Conservation (phyloP, 1,140 invertebrate genomes). For the Diploscapter pachys region DNA sequence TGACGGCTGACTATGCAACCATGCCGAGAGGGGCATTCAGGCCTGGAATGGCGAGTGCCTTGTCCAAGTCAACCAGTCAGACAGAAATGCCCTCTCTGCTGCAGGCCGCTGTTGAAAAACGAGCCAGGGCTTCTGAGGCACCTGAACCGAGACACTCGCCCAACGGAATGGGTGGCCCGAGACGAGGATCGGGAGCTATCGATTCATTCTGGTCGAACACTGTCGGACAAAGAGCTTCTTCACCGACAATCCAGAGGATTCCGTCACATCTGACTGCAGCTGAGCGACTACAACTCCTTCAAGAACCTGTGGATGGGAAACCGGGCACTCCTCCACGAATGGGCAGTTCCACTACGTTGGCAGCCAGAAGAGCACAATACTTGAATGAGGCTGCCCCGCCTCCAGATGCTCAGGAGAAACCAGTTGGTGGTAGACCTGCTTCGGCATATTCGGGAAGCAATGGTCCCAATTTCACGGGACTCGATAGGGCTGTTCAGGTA, state of each 20-base stretch:
- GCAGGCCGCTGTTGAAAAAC: slow-evolving; percentile 31
- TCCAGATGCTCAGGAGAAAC: slow-evolving; percentile 5
- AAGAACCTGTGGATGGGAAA: slow-evolving; percentile 37
- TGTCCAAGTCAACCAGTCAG: slow-evolving; percentile 41
- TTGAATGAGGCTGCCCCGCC: slow-evolving; percentile 13
- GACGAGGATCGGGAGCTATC: slow-evolving; percentile 25
- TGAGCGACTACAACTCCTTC: slow-evolving; percentile 42
- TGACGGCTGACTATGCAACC: too few relatives aligned
- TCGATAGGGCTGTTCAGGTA: slow-evolving; percentile 38
- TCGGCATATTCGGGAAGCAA: background rate
- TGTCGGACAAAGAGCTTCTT: slow-evolving; percentile 31
- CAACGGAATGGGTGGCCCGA: too few relatives aligned
- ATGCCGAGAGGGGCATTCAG: too few relatives aligned
- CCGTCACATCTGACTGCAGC: slow-evolving; percentile 39
- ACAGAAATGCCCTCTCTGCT: slow-evolving; percentile 37
- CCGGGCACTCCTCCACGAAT: slow-evolving; percentile 20
- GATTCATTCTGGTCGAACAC: slow-evolving; percentile 40
- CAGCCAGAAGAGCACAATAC: slow-evolving; percentile 39
- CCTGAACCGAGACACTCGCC: background rate
- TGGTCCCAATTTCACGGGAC: slow-evolving; percentile 38
- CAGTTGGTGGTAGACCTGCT: background rate
- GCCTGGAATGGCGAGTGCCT: slow-evolving; percentile 9
- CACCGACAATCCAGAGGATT: slow-evolving; percentile 34
- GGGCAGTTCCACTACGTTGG: slow-evolving; percentile 13
- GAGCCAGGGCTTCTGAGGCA: slow-evolving; percentile 39